These are phyloP conservation scores for Alloscopus bannaensis DNA, from an alignment of 2,888 invertebrate species.

Conservation along the genomic window DNA sequence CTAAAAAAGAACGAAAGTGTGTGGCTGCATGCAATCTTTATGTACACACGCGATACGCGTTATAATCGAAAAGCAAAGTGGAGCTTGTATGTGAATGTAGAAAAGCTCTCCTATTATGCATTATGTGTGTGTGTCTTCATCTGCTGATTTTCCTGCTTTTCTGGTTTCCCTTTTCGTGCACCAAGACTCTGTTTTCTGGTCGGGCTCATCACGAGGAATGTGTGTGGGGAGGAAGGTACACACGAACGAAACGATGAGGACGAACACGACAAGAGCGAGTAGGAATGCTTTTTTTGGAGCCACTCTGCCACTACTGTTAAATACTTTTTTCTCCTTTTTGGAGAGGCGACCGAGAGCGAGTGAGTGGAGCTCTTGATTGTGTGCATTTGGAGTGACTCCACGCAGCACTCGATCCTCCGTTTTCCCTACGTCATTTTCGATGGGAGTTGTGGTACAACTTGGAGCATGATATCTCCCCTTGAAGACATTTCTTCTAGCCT, in stretches of 20 bases:
- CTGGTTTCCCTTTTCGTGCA: neutral
- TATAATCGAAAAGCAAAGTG: too few relatives aligned
- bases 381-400: too few relatives aligned
- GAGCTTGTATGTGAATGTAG: too few relatives aligned
- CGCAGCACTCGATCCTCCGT: conserved; percentile 55
- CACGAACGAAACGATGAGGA: conserved; percentile 5
- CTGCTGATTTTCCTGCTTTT: neutral
- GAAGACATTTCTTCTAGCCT: neutral
- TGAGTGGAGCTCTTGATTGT: conserved; percentile 14
- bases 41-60: too few relatives aligned
- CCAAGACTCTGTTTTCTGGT: neutral
- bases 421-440: conserved; percentile 44
- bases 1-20: too few relatives aligned
- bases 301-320: conserved; percentile 26
- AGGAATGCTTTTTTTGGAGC: conserved; percentile 9
- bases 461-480: conserved; percentile 38
- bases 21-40: too few relatives aligned
- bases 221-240: conserved; percentile 48
- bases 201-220: conserved; percentile 31
- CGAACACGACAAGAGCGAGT: neutral
- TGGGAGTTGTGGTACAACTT: conserved; percentile 10
- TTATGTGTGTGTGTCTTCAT: neutral
- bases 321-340: conserved; percentile 30
- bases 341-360: conserved; percentile 10
- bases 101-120: neutral